Base-by-base conservation (phyloP, 1,140 invertebrate species). In the Berghia stephanieae region DNA sequence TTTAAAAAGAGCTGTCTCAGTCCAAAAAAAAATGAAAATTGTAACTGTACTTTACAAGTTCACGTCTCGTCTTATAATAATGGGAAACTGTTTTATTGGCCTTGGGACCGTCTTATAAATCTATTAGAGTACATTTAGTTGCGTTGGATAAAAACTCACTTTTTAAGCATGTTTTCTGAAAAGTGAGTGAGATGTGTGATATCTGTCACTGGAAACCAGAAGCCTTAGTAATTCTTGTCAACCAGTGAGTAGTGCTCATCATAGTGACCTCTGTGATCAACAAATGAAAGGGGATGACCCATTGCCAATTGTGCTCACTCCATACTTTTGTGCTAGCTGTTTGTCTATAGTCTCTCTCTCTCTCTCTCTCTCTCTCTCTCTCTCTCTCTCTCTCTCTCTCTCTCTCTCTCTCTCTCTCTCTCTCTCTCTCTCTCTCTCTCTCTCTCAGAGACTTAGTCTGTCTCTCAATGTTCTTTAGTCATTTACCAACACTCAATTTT, bases 301-400 rank as follows among this genome's bases (percentile, higher is more conserved):
- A 27, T 4, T 60, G 55, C 21, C n/a, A 27, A 31, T 60, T 60
- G 55, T 60, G 55, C 34, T 3, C 40, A 10, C 3, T 66, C 60
- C 40, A 18, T 66, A 10, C 4, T 3, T 24, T 21, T 6, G 21
- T 3, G 10, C 27, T 3, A 13, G 31, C 40, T 21, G 34, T 3
- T 66, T 24, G 34, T 13, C 3, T 3, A 3, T n/a, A 36, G 21
- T 66, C 60, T 66, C 21, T 3, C 10, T 4, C 60, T 66, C 5
- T 66, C 13, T 66, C 60, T 66, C 13, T 66, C 24, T 66, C 60
- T 13, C 27, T 31, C 63, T 67, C 63, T 31, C 27, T 31, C 63
- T 67, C 63, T 31, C 27, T 31, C 63, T 67, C 63, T 67, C 63
- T 67, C 63, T 67, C 63, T 67, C 63, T 67, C 31, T 67, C 63